Percentiles rank a stretch among this genome's conserved stretches.
These are phyloP conservation scores for Craterocephalus amniculus DNA, from an alignment of 2,797 vertebrate species.

Conservation along the genomic window DNA sequence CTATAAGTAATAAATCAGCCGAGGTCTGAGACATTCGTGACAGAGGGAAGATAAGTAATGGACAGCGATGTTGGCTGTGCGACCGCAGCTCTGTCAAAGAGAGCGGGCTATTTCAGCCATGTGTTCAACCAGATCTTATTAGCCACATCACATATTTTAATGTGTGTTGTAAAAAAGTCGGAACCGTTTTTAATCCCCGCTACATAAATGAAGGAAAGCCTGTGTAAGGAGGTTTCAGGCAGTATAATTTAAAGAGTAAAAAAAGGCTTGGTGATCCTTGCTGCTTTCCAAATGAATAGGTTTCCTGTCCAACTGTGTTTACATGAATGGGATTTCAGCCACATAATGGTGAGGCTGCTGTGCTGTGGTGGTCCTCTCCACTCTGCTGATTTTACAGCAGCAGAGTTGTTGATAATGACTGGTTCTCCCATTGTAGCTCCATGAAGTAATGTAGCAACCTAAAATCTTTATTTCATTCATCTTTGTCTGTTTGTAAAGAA, in stretches of 20 bases:
- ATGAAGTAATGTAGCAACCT: conserved; percentile 10
- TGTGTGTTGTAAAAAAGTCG: conserved; percentile 24
- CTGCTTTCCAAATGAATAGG: conserved; percentile 50
- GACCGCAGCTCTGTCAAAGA: conserved; percentile 28
- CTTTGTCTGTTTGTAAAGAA: background rate
- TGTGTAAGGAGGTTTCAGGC: conserved; percentile 4
- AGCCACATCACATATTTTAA: conserved; percentile 12
- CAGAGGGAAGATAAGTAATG: conserved; percentile 53
- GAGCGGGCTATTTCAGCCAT: conserved; percentile 28
- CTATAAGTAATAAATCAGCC: conserved; percentile 72
- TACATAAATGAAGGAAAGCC: conserved; percentile 1
- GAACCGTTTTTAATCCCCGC: conserved; percentile 27
- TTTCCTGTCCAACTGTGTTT: conserved; percentile 53
- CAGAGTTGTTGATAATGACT: conserved; percentile 66
- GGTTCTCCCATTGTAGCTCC: conserved; percentile 34
- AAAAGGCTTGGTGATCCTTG: conserved; percentile 31
- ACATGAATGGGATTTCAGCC: conserved; percentile 58
- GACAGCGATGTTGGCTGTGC: conserved; percentile 37
- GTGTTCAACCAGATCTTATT: conserved; percentile 16
- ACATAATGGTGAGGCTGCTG: conserved; percentile 55
- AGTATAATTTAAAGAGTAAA: conserved; percentile 28
- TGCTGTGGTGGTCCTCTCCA: conserved; percentile 51
- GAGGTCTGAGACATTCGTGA: conserved; percentile 53
- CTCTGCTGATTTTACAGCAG: conserved; percentile 57
- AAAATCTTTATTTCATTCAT: background rate